A percentile compares a stretch with the other conserved stretches of the same genome.
phyloP scores from a whole-genome alignment of 2,888 invertebrate genomes.

The Nymphalis c-album region DNA sequence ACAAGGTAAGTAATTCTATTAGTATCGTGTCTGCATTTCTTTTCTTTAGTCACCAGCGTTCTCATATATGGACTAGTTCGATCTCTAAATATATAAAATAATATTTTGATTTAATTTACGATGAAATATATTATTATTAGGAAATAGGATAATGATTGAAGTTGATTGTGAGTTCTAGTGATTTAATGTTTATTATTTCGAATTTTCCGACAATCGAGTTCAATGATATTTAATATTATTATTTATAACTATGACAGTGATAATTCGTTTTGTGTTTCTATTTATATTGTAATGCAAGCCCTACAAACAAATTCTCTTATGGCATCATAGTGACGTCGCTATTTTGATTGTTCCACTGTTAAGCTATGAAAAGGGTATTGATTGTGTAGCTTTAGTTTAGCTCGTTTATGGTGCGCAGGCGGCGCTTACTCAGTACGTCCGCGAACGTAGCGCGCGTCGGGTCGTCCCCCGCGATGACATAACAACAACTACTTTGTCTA shows the following conservation, averaged over 20 bases:
- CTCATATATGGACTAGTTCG: conserved; percentile 37
- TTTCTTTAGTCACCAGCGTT: conserved; percentile 45
- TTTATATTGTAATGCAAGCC: neutral
- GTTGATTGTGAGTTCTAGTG: conserved; percentile 28
- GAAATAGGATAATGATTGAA: conserved; percentile 24
- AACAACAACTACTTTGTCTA: conserved; percentile 38
- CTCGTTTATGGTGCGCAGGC: conserved; percentile 56
- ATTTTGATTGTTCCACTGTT: conserved; percentile 29
- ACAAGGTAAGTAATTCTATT: conserved; percentile 60
- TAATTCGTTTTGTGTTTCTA: neutral
- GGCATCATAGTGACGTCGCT: conserved; percentile 14
- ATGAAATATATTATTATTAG: neutral
- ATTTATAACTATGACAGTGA: neutral
- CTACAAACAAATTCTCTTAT: neutral
- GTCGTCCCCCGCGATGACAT: conserved; percentile 50
- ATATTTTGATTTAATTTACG: neutral
- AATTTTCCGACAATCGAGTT: conserved; percentile 18
- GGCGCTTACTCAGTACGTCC: conserved; percentile 61
- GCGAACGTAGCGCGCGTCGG: conserved; percentile 67
- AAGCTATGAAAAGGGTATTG: conserved; percentile 27
- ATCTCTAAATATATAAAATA: neutral
- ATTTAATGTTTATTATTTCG: conserved; percentile 17
- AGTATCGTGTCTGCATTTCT: conserved; percentile 47
- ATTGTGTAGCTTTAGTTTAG: conserved; percentile 52
- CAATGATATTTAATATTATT: neutral